Base-by-base conservation (phyloP, 2,113 vertebrate genomes). In the Oxyura jamaicensis region DNA sequence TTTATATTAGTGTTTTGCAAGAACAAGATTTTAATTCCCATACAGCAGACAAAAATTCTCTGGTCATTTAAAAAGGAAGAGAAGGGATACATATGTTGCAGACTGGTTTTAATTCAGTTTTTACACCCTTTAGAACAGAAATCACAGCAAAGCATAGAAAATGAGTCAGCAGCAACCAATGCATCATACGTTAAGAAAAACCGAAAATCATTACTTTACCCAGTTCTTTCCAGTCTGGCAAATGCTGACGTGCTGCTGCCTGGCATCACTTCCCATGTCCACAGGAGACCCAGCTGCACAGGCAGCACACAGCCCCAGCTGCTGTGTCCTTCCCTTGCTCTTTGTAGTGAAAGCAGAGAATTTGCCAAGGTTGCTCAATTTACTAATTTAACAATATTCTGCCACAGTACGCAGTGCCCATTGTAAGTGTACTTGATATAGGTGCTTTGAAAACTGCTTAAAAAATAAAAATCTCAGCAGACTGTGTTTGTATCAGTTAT, bases 1-100 rank as follows among this genome's bases (percentile, higher is more conserved):
- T 93, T 95, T 91, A 74, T 91, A 42, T 25, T 39, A 29, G 25
- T 44, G 79, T 81, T 90, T 63, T 88, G 73, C 78, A 72, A 75
- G 52, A 94, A 31, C 26, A 48, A 35, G 79, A 48, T 66, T 86
- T 88, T 68, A 60, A 72, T 81, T 95, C 86, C 62, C 62, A 14
- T 5, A 13, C 22, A 69, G 81, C 88, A 82, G 84, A 91, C 5
- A 48, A 75, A 78, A 56, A 46, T 18, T 42, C 31, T 74, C 29
- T 63, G 22, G 42, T 86, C 52, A 15, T 42, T 83, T 18, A 16
- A 53, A 60, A 69, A 26, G 12, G 35, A 62, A n/a, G 41, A 50
- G 36, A 56, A 81, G 50, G 46, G 25, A 35, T 21, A 10, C 5
- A 4, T 53, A 53, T 42, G 15, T 46, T 58, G 44, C 62, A 83